These are phyloP conservation scores for Trachops cirrhosus DNA, from an alignment of 2,797 vertebrate genomes.

Conservation along the genomic window DNA sequence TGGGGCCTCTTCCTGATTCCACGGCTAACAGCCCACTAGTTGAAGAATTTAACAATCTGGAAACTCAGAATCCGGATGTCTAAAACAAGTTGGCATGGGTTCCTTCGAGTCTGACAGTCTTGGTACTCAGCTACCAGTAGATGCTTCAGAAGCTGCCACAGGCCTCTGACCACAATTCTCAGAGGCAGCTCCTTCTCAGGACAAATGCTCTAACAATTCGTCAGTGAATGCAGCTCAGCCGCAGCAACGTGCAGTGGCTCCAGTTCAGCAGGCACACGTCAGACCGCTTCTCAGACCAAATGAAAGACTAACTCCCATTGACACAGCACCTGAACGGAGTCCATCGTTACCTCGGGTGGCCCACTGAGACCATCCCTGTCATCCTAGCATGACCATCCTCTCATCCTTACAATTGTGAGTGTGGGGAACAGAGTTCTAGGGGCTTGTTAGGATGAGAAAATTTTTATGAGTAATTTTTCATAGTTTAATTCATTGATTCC, in stretches of 20 bases:
- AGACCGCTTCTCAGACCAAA: not conserved
- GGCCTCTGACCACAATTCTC: slow-evolving; percentile 94
- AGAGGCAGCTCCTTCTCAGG: slow-evolving; percentile 83
- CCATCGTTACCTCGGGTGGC: not conserved
- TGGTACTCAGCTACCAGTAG: slow-evolving; percentile 94
- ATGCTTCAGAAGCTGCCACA: slow-evolving; percentile 92
- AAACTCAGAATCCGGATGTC: slow-evolving; percentile 92
- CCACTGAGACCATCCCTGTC: not conserved
- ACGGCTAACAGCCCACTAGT: slow-evolving; percentile 87
- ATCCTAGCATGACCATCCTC: no score
- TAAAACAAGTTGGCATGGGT: slow-evolving; percentile 94
- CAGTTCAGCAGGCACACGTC: not conserved
- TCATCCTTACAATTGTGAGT: no score
- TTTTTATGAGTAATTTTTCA: not conserved
- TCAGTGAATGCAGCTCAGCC: not conserved
- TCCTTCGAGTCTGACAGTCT: slow-evolving; percentile 95
- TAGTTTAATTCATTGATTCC: not conserved
- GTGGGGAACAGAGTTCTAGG: no score
- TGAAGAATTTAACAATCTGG: slow-evolving; percentile 93
- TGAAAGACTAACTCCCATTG: not conserved
- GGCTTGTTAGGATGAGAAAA: no score
- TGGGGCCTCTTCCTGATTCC: slow-evolving; percentile 90
- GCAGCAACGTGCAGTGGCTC: not conserved
- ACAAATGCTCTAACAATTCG: not conserved
- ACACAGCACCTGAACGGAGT: not conserved